A percentile compares a stretch with the other conserved stretches of the same genome.
These are phyloP conservation scores for Dasypolia templi DNA, from an alignment of 2,888 invertebrate genomes.

Conservation along the genomic window DNA sequence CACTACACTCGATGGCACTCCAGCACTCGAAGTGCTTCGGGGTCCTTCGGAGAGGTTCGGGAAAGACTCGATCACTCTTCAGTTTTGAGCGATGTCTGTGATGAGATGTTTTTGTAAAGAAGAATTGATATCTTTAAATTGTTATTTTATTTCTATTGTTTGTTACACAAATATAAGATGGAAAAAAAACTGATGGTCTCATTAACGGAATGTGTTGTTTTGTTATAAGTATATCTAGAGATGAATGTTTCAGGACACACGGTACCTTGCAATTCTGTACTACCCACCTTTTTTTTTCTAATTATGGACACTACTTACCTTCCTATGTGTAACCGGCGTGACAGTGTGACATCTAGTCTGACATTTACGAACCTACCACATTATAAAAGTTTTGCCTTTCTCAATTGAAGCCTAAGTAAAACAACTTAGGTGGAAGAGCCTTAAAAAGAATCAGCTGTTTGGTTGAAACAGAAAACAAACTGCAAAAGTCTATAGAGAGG, in stretches of 20 bases:
- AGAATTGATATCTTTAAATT: slow-evolving; percentile 51
- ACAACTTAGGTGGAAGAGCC: neutral
- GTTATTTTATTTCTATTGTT: slow-evolving; percentile 15
- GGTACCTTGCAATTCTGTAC: too few relatives aligned
- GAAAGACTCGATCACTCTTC: slow-evolving; percentile 69
- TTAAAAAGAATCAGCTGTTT: neutral
- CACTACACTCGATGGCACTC: slow-evolving; percentile 67
- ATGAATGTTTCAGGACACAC: neutral
- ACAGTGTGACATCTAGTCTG: neutral
- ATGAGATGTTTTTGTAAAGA: slow-evolving; percentile 57
- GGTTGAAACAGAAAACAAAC: neutral
- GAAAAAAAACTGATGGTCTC: neutral
- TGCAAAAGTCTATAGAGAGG: neutral
- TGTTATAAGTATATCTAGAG: neutral
- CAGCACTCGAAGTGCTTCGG: slow-evolving; percentile 66
- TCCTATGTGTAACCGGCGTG: neutral
- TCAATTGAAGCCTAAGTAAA: neutral
- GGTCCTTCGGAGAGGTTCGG: slow-evolving; percentile 59
- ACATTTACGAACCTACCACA: neutral
- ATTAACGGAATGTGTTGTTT: neutral
- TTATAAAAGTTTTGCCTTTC: neutral
- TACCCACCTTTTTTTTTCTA: neutral
- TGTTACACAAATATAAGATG: neutral
- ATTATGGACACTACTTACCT: neutral
- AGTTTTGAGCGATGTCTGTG: slow-evolving; percentile 47